Percentiles rank a stretch among this genome's conserved stretches.
Evolutionary conservation across 92 coral and sea anemone genomes (phyloP).

Genomic region (Porites rus): DNA sequence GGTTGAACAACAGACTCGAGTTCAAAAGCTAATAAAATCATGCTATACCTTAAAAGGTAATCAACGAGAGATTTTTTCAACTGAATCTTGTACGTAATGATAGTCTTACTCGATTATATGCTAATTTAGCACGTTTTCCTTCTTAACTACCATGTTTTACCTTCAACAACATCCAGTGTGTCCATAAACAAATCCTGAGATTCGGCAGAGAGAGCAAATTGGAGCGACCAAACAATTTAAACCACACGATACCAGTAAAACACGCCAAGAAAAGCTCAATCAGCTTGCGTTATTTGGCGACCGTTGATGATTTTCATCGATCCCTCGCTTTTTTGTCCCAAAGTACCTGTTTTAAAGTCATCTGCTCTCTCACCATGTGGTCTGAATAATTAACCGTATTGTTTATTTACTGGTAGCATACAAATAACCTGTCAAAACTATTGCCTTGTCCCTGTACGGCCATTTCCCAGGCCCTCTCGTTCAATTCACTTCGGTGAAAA

Average conservation of each 20-base stretch:
- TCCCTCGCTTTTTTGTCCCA: conserved; percentile 3
- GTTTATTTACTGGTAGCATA: conserved; percentile 36
- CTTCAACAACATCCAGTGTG: not conserved
- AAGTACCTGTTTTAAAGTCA: conserved; percentile 49
- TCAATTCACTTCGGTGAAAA: too few species aligned
- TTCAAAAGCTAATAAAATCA: not conserved
- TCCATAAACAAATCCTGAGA: not conserved
- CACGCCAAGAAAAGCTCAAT: too few species aligned
- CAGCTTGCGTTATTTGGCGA: not conserved
- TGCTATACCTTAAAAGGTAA: not conserved
- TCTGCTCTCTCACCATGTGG: conserved; percentile 36
- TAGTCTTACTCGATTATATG: not conserved
- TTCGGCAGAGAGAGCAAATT: not conserved
- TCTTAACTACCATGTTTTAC: not conserved
- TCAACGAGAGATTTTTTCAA: not conserved
- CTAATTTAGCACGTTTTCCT: not conserved
- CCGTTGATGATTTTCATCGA: not conserved
- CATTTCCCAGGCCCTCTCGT: too few species aligned
- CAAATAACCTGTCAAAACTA: conserved; percentile 26
- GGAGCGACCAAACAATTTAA: not conserved
- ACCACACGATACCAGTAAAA: not conserved
- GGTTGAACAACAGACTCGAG: not conserved
- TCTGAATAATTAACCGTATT: conserved; percentile 36
- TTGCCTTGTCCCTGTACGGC: not conserved
- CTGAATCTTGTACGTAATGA: not conserved